Conservation (phyloP, 2,797 vertebrate species). For the Lacerta viridis region DNA sequence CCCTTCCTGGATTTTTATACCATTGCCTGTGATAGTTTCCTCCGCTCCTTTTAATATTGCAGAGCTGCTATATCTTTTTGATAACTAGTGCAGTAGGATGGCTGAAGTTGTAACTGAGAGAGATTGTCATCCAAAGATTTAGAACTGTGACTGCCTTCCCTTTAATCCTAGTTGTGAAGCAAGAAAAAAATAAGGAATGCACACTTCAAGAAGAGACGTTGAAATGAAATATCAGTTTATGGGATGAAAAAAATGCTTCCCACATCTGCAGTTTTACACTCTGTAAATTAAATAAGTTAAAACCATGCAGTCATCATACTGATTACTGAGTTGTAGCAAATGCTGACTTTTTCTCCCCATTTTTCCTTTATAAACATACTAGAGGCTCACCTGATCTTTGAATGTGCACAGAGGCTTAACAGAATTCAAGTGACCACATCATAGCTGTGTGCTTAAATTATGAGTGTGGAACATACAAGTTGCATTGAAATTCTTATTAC, state of each 20-base stretch:
- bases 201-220: constrained; percentile 5
- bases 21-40: neutral
- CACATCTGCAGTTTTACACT: constrained; percentile 5
- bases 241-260: constrained; percentile 20
- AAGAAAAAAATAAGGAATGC: constrained; percentile 25
- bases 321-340: neutral
- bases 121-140: constrained; percentile 29
- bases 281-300: constrained; percentile 27
- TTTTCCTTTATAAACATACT: constrained; percentile 2
- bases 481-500: neutral
- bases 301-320: neutral
- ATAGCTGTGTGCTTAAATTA: neutral
- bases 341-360: neutral
- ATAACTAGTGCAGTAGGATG: neutral
- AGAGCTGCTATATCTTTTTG: neutral
- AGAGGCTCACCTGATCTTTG: neutral
- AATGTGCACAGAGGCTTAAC: neutral
- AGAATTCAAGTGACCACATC: neutral
- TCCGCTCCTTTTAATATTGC: neutral
- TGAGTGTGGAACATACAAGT: neutral
- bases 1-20: constrained; percentile 51
- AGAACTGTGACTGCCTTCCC: constrained; percentile 18
- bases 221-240: constrained; percentile 34
- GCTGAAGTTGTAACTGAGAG: neutral
- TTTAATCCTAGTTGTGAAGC: constrained; percentile 27